Conservation (phyloP, 2,113 vertebrate species). For the Hoplias malabaricus region DNA sequence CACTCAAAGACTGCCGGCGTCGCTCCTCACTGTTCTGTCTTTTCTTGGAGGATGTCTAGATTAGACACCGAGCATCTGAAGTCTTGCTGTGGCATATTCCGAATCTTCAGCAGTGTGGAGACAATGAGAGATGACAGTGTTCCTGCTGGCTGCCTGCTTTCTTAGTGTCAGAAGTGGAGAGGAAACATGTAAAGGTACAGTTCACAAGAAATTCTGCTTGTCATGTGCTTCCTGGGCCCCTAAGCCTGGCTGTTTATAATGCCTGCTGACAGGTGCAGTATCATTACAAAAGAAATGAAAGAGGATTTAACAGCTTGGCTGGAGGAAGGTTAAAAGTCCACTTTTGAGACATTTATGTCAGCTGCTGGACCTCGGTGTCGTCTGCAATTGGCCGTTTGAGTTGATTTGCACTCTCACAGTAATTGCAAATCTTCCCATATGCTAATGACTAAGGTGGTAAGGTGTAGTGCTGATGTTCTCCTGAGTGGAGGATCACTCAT, state of each 20-base stretch:
- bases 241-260: neutral
- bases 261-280: neutral
- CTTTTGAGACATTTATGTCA: neutral
- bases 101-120: neutral
- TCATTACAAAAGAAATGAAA: neutral
- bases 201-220: constrained; percentile 14
- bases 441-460: constrained; percentile 9
- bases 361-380: neutral
- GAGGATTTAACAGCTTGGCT: neutral
- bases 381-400: constrained; percentile 3
- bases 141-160: neutral
- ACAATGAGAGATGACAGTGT: neutral
- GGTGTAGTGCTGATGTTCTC: constrained; percentile 1
- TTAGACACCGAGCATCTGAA: neutral
- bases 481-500: constrained; percentile 12
- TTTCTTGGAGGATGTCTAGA: constrained; percentile 3
- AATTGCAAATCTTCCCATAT: constrained; percentile 24
- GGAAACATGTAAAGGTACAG: neutral
- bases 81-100: neutral
- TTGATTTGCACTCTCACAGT: constrained; percentile 40
- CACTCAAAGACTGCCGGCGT: neutral
- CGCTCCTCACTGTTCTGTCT: neutral
- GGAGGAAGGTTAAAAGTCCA: neutral
- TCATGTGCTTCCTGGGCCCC: neutral
- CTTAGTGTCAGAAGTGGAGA: neutral